phyloP scores from a whole-genome alignment of 2,797 vertebrate species.

The Odontamblyopus rebecca region DNA sequence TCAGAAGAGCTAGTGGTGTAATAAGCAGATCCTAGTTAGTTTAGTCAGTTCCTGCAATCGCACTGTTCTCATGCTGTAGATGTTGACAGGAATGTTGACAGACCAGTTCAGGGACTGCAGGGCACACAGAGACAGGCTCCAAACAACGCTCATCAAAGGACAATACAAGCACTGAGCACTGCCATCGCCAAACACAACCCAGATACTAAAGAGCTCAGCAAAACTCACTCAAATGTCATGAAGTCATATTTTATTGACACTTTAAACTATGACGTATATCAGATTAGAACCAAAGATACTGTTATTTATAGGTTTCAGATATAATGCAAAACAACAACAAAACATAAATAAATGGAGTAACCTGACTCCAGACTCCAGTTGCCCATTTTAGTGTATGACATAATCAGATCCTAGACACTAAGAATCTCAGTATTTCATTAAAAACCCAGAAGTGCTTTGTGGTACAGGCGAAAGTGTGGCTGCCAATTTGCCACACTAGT shows the following conservation, averaged over 20 bases:
- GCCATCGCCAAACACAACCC: neutral
- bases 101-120: constrained; percentile 49
- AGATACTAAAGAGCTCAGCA: neutral
- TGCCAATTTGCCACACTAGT: too few species aligned
- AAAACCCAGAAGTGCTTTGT: too few species aligned
- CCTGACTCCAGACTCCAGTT: neutral
- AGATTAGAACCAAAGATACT: neutral
- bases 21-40: constrained; percentile 5
- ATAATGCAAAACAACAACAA: neutral
- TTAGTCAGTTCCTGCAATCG: constrained; percentile 11
- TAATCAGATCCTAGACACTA: too few species aligned
- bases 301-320: neutral
- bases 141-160: neutral
- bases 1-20: neutral
- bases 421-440: too few species aligned
- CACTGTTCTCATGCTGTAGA: constrained; percentile 11
- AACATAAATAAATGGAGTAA: neutral
- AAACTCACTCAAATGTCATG: neutral
- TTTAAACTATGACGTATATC: neutral
- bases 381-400: neutral
- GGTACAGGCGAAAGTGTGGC: too few species aligned
- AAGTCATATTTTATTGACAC: neutral
- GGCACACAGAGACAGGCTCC: neutral
- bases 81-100: constrained; percentile 36
- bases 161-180: neutral